Evolutionary conservation across 2,888 invertebrate species (phyloP), one percentile per base, ranked within the genome.

Genomic region (Ochropacha duplaris): DNA sequence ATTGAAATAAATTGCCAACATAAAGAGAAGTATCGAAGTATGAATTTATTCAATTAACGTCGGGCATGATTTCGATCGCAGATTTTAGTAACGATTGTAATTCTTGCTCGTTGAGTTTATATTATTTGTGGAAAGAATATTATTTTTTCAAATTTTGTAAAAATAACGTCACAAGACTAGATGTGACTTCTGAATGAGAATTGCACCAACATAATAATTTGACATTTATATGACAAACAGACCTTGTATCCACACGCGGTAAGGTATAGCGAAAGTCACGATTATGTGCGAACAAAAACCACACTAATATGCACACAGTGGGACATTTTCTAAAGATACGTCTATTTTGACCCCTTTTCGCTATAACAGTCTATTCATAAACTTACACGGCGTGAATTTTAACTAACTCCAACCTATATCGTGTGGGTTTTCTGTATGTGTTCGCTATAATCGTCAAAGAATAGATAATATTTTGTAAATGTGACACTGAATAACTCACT

Each of bases 291-390:
- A 52, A 52, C 52, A 22, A 52, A 44, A 44, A 19, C 31, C 52
- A 19, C 52, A 52, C 52, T 52, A 31, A 52, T 52, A 52, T 52
- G 52, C 52, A 31, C 52, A 52, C 52, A 52, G 31, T 52, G 26
- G 52, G 63, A 71, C 67, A 73, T 68, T 72, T 76, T 66, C 64
- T 66, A 74, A 65, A 70, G 71, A 70, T 71, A 67, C 69, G 66
- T 63, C 66, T 74, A 76, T 78, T 81, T 71, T 81, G 82, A 82
- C 83, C 84, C 74, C 76, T 82, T 85, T 79, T 77, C 72, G 64
- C 74, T 66, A 77, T 82, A 83, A 82, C 84, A 79, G 79, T 76
- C 81, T 81, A 84, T 87, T 83, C 84, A 83, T 77, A 80, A 68
- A 69, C 63, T 69, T 60, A 71, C 83, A 75, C 67, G 77, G 62